These are phyloP conservation scores for Anaspis maculata DNA, from an alignment of 2,888 invertebrate species.

Conservation along the genomic window DNA sequence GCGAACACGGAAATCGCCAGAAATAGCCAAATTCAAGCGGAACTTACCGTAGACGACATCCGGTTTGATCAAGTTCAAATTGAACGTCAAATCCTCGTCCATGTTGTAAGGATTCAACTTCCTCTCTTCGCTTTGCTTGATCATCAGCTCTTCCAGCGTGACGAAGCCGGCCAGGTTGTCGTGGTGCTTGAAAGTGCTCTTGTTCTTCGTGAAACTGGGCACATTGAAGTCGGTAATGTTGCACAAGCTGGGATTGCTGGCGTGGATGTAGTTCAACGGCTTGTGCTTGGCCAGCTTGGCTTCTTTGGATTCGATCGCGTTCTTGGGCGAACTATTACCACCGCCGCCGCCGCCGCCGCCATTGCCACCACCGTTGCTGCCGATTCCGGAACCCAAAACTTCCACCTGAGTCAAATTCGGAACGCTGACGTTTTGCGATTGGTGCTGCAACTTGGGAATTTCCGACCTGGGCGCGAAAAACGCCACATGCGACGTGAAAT, in stretches of 20 bases:
- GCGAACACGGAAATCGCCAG: no score
- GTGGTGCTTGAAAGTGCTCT: conserved; percentile 36
- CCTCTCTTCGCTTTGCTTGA: conserved; percentile 65
- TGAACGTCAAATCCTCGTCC: conserved; percentile 29
- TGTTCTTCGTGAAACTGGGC: conserved; percentile 30
- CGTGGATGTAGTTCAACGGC: conserved; percentile 58
- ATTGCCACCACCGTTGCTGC: no score
- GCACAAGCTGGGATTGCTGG: conserved; percentile 63
- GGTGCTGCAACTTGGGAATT: conserved; percentile 21
- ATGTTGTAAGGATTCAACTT: conserved; percentile 41
- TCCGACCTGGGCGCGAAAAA: conserved; percentile 30
- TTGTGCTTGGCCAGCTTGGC: conserved; percentile 32
- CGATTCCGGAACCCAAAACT: no score
- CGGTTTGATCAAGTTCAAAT: conserved; percentile 42
- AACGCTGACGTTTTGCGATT: conserved; percentile 34
- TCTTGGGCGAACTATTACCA: conserved; percentile 7
- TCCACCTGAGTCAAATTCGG: conserved; percentile 35
- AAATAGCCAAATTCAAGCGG: no score
- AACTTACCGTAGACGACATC: conserved; percentile 49
- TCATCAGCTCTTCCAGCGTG: conserved; percentile 74
- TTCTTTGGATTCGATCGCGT: conserved; percentile 5
- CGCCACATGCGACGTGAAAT: conserved; percentile 40
- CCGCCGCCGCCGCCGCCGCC: no score
- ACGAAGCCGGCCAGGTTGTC: conserved; percentile 61
- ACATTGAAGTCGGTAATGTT: conserved; percentile 46